Evolutionary conservation across 1,140 invertebrate species (phyloP).

Genomic region (Heliothis subflexa): DNA sequence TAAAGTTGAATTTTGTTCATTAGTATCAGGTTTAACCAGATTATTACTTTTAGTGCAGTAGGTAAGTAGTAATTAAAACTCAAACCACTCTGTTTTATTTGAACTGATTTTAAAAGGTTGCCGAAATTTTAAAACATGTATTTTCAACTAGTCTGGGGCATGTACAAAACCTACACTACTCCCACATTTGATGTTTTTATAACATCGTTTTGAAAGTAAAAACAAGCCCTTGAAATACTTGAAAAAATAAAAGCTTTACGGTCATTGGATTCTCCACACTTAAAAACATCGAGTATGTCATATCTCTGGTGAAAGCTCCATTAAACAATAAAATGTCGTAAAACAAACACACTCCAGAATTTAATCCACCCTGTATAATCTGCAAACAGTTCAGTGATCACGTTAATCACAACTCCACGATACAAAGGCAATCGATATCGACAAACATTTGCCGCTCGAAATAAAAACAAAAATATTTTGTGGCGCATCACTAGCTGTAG

Average conservation of each 20-base stretch:
- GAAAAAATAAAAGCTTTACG: neutral
- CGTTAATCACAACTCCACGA: neutral
- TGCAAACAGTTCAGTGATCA: constrained; percentile 4
- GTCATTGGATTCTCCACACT: neutral
- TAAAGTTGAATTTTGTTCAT: no score
- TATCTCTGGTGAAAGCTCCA: neutral
- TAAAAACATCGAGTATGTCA: neutral
- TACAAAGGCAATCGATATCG: constrained; percentile 1
- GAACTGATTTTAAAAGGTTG: no score
- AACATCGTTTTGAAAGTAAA: neutral
- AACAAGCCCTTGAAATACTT: neutral
- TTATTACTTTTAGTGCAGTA: no score
- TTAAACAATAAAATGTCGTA: neutral
- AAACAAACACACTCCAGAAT: neutral
- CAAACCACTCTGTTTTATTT: no score
- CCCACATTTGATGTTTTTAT: no score
- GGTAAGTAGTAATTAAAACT: no score
- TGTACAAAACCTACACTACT: no score
- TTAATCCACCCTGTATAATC: constrained; percentile 13
- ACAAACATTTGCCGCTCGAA: neutral
- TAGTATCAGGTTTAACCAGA: no score
- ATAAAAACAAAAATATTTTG: constrained; percentile 66
- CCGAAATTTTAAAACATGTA: no score
- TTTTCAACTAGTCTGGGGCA: no score
- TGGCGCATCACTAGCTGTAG: constrained; percentile 52